Conservation (phyloP, 2,888 invertebrate species). For the Mantis religiosa region DNA sequence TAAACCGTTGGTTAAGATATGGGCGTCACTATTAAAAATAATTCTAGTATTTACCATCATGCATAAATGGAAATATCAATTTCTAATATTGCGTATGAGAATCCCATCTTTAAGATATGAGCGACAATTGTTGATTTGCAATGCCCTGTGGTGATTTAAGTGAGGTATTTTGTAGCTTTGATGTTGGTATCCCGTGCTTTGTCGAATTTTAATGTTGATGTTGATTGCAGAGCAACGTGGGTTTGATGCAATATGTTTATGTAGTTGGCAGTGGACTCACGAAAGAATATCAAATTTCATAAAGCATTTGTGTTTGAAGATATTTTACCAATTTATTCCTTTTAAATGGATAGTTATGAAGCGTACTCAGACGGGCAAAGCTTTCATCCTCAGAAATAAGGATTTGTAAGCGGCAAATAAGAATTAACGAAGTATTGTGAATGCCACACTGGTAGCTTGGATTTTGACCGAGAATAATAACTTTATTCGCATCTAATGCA, state of each 20-base stretch:
- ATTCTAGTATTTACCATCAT: no score
- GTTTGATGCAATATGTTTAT: not conserved
- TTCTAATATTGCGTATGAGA: no score
- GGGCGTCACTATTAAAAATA: no score
- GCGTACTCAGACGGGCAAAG: not conserved
- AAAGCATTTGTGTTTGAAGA: not conserved
- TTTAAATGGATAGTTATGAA: not conserved
- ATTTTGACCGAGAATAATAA: not conserved
- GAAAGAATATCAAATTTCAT: not conserved
- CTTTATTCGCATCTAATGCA: not conserved
- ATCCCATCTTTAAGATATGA: no score
- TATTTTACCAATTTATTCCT: not conserved
- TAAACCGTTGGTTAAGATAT: no score
- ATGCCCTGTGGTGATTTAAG: no score
- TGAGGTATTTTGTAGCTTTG: no score
- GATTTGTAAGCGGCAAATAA: not conserved
- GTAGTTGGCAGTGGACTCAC: not conserved
- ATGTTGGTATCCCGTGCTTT: not conserved
- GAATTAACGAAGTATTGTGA: not conserved
- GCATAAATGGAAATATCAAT: no score
- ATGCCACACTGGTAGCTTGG: not conserved
- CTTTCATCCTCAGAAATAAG: not conserved
- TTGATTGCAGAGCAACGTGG: not conserved
- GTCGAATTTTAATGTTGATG: not conserved
- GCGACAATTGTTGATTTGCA: no score